A percentile compares a stretch with the other conserved stretches of the same genome.
Conservation (phyloP, 2,888 invertebrate species). For the Artemia sinica region DNA sequence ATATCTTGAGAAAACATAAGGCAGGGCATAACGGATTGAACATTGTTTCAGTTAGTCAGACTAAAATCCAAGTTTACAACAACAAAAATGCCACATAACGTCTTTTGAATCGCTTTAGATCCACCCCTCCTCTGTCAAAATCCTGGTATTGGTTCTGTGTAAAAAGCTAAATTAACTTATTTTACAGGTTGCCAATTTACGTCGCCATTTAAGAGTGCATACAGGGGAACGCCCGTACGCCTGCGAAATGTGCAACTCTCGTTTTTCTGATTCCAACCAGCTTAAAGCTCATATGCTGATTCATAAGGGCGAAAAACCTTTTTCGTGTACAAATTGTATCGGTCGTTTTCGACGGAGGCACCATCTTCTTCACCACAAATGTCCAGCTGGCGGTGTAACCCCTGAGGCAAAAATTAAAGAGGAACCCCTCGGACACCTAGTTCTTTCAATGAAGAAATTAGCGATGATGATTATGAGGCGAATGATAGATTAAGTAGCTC, state of each 20-base stretch:
- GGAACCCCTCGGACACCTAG: constrained; percentile 15
- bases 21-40: too few relatives aligned
- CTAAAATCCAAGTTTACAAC: too few relatives aligned
- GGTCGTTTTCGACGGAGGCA: constrained; percentile 65
- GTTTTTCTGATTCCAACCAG: constrained; percentile 81
- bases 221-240: constrained; percentile 79
- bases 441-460: constrained; percentile 19
- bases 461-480: constrained; percentile 5
- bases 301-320: constrained; percentile 78
- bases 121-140: too few relatives aligned
- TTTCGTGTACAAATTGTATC: constrained; percentile 58
- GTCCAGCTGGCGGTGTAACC: constrained; percentile 36
- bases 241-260: constrained; percentile 64
- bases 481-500: constrained; percentile 12
- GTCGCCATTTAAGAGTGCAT: constrained; percentile 72
- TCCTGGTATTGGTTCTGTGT: neutral
- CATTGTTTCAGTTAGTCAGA: too few relatives aligned
- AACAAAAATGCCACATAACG: too few relatives aligned
- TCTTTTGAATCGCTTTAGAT: too few relatives aligned
- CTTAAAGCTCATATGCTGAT: constrained; percentile 72
- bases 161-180: neutral
- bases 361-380: constrained; percentile 68
- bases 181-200: constrained; percentile 46
- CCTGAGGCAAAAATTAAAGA: neutral
- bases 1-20: too few relatives aligned